A percentile compares a stretch with the other conserved stretches of the same genome.
Evolutionary conservation across 2,888 invertebrate genomes (phyloP).

Genomic region (Ypsolopha scabrella): DNA sequence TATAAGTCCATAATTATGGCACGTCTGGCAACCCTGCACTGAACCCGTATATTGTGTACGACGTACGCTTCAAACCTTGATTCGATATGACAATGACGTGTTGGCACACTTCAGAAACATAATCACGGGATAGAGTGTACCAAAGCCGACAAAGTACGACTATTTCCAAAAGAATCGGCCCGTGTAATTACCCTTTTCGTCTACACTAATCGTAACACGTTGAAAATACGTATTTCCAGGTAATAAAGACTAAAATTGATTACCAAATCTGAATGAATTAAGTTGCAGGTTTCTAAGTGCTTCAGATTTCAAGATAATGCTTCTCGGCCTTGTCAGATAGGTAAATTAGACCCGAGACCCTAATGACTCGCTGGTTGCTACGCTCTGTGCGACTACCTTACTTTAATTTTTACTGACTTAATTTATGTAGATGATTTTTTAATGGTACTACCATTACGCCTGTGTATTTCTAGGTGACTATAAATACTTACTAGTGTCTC

Average conservation of each 20-base stretch:
- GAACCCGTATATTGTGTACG: no score
- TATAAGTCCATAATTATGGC: no score
- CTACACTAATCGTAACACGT: neutral
- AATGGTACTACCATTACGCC: no score
- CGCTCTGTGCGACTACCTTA: neutral
- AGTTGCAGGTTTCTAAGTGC: neutral
- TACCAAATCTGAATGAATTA: neutral
- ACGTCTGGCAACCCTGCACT: no score
- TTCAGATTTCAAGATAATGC: conserved; percentile 1
- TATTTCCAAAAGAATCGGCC: conserved; percentile 16
- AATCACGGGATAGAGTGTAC: neutral
- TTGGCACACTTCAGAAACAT: neutral
- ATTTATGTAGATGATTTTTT: conserved; percentile 3
- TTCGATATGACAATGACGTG: no score
- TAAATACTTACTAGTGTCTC: no score
- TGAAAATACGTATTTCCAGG: neutral
- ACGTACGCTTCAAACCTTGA: no score
- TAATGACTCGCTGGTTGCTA: neutral
- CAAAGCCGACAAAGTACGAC: neutral
- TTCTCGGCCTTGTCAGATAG: conserved; percentile 1
- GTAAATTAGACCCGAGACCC: neutral
- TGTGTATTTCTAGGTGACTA: no score
- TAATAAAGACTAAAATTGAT: neutral
- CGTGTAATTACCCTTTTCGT: conserved; percentile 18
- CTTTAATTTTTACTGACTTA: neutral